Evolutionary conservation across 2,888 invertebrate genomes (phyloP).

Genomic region (Laspeyria flexula): DNA sequence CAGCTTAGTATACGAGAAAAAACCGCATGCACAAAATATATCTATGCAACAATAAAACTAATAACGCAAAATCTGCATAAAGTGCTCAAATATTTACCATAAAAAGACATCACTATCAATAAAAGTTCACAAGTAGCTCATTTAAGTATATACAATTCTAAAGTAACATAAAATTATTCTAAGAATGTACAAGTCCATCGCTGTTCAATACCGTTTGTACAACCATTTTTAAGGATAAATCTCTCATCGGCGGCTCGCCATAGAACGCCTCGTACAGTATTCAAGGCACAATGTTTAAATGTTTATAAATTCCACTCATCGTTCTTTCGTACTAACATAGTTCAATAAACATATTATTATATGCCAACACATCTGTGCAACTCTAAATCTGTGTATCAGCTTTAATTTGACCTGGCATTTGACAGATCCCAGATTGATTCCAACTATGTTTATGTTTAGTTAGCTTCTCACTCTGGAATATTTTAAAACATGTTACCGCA

Average conservation of each 20-base stretch:
- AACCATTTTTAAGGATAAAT: conserved; percentile 66
- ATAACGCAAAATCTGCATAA: too few relatives aligned
- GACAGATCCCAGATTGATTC: conserved; percentile 20
- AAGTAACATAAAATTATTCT: conserved; percentile 31
- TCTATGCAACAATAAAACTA: too few relatives aligned
- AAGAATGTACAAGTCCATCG: conserved; percentile 58
- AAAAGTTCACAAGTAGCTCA: conserved; percentile 8
- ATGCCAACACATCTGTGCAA: conserved; percentile 51
- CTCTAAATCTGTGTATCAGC: conserved; percentile 38
- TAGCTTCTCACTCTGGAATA: conserved; percentile 20
- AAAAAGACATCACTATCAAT: neutral
- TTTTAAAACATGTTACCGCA: conserved; percentile 53
- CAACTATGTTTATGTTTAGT: conserved; percentile 22
- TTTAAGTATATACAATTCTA: conserved; percentile 18
- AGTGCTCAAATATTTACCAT: too few relatives aligned
- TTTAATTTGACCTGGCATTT: conserved; percentile 36
- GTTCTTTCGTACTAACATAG: conserved; percentile 64
- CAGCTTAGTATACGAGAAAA: too few relatives aligned
- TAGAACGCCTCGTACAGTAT: conserved; percentile 52
- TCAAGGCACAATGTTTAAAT: conserved; percentile 62
- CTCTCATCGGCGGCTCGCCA: conserved; percentile 62
- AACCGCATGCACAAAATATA: too few relatives aligned
- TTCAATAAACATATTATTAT: conserved; percentile 70
- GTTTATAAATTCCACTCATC: conserved; percentile 77
- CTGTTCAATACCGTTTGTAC: conserved; percentile 40